phyloP scores from a whole-genome alignment of 2,113 vertebrate species.

The Istiophorus platypterus region DNA sequence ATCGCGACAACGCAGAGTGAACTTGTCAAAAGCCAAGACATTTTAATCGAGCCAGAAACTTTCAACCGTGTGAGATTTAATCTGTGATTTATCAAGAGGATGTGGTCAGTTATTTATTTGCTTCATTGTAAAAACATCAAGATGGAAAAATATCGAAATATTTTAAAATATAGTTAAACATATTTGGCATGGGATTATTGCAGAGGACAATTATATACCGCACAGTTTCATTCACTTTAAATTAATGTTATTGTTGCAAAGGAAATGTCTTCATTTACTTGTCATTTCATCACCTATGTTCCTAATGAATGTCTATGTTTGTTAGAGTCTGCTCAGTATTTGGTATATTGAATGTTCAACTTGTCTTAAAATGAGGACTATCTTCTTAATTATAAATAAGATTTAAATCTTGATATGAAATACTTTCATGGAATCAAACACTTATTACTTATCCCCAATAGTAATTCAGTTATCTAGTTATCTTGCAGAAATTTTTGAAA shows the following conservation, averaged over 20 bases:
- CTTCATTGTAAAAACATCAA: neutral
- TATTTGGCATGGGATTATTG: neutral
- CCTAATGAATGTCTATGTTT: neutral
- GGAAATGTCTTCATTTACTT: neutral
- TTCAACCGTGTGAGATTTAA: conserved; percentile 21
- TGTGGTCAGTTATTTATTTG: no score
- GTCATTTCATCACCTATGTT: neutral
- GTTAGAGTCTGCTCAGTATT: no score
- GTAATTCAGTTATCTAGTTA: neutral
- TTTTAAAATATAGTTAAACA: neutral
- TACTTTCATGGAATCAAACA: neutral
- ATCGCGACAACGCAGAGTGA: conserved; percentile 46
- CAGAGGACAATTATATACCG: neutral
- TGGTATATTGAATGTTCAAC: no score
- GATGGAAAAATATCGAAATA: neutral
- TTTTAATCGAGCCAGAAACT: conserved; percentile 68
- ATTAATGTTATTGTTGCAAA: neutral
- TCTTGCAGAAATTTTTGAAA: neutral
- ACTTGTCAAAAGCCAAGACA: conserved; percentile 46
- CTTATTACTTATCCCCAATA: neutral
- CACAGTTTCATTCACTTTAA: neutral
- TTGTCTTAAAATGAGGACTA: no score
- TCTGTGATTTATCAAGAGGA: neutral
- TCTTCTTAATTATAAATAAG: neutral
- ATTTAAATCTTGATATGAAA: neutral